Evolutionary conservation across 2,888 invertebrate species (phyloP).

Genomic region (Tenthredo mesomela): DNA sequence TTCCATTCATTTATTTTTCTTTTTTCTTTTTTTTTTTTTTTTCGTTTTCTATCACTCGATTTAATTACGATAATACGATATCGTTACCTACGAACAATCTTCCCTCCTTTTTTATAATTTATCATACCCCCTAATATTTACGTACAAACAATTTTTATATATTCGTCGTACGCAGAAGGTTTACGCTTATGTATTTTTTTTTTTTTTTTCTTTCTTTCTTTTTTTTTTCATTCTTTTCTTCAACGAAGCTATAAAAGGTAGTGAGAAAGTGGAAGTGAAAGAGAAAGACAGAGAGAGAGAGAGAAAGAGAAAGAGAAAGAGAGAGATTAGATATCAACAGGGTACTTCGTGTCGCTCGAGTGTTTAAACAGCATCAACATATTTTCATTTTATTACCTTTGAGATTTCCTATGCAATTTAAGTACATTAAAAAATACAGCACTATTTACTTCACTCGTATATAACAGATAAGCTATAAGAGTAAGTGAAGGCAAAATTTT

Average conservation of each 20-base stretch:
- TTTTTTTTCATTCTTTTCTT: too few species aligned
- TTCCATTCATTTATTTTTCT: not conserved
- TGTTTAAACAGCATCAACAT: not conserved
- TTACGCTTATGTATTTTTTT: not conserved
- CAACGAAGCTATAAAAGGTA: not conserved
- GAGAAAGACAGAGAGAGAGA: slow-evolving; percentile 1
- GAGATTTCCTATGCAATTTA: slow-evolving; percentile 62
- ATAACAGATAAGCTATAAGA: slow-evolving; percentile 63
- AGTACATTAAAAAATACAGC: slow-evolving; percentile 73
- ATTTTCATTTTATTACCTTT: not conserved
- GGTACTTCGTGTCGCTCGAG: not conserved
- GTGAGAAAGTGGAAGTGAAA: not conserved
- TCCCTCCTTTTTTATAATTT: not conserved
- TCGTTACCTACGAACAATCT: not conserved
- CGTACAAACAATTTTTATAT: not conserved
- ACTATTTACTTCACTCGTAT: slow-evolving; percentile 64
- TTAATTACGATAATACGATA: not conserved
- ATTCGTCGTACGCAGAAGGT: slow-evolving; percentile 1
- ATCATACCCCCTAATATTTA: not conserved
- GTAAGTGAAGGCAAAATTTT: slow-evolving; percentile 62
- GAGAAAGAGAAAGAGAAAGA: not conserved
- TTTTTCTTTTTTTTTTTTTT: not conserved
- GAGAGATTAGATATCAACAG: slow-evolving; percentile 16
- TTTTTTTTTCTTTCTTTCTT: not conserved
- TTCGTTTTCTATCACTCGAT: not conserved